A percentile compares a stretch with the other conserved stretches of the same genome.
Evolutionary conservation across 2,113 vertebrate genomes (phyloP).

Genomic region (Ammodytes dubius): DNA sequence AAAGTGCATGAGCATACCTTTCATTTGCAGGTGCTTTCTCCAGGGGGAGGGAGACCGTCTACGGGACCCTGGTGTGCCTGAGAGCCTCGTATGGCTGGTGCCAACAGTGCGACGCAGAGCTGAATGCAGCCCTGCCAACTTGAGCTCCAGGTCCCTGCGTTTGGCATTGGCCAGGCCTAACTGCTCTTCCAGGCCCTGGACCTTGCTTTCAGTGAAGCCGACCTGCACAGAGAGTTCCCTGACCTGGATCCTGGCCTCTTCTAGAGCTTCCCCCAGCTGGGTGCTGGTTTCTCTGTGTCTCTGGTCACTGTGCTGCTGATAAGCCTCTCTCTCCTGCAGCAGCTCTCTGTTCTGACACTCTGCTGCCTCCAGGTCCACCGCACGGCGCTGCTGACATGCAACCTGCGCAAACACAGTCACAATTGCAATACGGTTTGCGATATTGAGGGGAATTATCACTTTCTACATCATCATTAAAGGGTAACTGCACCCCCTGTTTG

Average conservation of each 20-base stretch:
- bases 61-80: constrained; percentile 39
- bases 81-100: constrained; percentile 46
- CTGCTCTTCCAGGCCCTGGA: constrained; percentile 80
- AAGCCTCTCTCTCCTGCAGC: constrained; percentile 71
- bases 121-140: constrained; percentile 78
- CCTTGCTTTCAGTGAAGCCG: constrained; percentile 65
- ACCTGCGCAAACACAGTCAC: constrained; percentile 71
- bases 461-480: too few species aligned
- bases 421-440: too few species aligned
- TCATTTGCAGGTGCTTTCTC: constrained; percentile 69
- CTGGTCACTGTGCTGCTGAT: constrained; percentile 57
- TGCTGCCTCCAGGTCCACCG: constrained; percentile 75
- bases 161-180: constrained; percentile 69
- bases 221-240: constrained; percentile 71
- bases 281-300: constrained; percentile 56
- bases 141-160: constrained; percentile 74
- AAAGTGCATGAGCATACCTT: constrained; percentile 73
- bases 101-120: constrained; percentile 79
- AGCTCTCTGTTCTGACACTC: constrained; percentile 67
- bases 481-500: too few species aligned
- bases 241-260: constrained; percentile 45
- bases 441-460: too few species aligned
- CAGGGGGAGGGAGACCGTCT: constrained; percentile 67
- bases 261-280: constrained; percentile 70
- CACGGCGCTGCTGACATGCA: constrained; percentile 74